These are phyloP conservation scores for Anolis carolinensis DNA, from an alignment of 2,113 vertebrate species.

Conservation along the genomic window DNA sequence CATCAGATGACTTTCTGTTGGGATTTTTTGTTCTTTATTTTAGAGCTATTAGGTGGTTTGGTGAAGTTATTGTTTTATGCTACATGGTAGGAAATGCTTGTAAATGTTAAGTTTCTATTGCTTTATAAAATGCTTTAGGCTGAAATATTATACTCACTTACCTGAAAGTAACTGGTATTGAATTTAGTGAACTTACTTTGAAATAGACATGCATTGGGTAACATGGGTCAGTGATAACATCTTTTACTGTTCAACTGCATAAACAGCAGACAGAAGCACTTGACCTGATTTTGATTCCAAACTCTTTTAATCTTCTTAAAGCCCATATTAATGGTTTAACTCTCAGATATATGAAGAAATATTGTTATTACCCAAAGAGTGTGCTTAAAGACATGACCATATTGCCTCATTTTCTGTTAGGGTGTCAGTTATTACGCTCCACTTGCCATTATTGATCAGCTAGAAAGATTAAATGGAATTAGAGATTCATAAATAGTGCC, in stretches of 20 bases:
- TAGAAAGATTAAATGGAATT: constrained; percentile 72
- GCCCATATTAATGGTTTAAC: background rate
- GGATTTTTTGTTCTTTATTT: background rate
- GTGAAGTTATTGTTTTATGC: background rate
- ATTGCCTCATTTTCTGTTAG: constrained; percentile 53
- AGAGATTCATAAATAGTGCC: constrained; percentile 72
- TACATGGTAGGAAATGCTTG: background rate
- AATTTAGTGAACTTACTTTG: background rate
- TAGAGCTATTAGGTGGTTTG: background rate
- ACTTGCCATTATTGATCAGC: constrained; percentile 56
- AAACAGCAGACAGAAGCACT: background rate
- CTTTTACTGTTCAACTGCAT: constrained; percentile 29
- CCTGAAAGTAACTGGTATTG: background rate
- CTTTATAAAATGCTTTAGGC: background rate
- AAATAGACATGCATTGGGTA: background rate
- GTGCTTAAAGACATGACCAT: background rate
- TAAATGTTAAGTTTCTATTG: background rate
- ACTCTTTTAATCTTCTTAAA: constrained; percentile 29
- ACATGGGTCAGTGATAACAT: background rate
- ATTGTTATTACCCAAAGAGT: constrained; percentile 17
- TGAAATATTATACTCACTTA: background rate
- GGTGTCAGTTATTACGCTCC: constrained; percentile 49
- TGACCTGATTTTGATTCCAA: background rate
- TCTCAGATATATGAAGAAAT: background rate
- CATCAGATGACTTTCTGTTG: constrained; percentile 26